Base-by-base conservation (phyloP, 2,888 invertebrate species). In the Cheilosia scutellata region DNA sequence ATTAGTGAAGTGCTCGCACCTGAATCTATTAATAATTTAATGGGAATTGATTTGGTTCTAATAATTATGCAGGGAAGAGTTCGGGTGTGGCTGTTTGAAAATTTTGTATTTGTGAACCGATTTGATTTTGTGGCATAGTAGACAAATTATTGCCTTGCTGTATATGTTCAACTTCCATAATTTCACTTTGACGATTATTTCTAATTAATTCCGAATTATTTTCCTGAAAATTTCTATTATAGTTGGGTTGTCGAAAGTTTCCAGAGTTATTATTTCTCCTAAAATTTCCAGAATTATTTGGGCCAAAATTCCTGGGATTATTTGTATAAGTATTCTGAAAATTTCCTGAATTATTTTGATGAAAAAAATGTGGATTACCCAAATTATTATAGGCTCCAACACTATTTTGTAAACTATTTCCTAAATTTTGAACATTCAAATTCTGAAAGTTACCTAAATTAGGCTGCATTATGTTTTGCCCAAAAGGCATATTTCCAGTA, bases 41-140 rank as follows among this genome's bases (percentile, higher is more conserved):
- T 27, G 16, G 20, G 20, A 2, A 20, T 20, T 20, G 20, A 20
- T 20, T 20, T 20, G 20, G 20, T 20, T 20, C 20, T 40, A 1
- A 76, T 49, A 25, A 76, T n/a, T 66, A 76, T 49, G 31, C 25
- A 66, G 44, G 63, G 53, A 55, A 62, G 72, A 55, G 49, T 6
- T 60, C 60, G n/a, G 40, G 58, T 25, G 53, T 25, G 53, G 53
- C 29, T 53, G 29, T 53, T 53, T 53, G 53, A 53, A 42, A 11
- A 20, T 20, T 20, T 20, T 1, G 20, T 20, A 20, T 20, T 20
- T 20, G 20, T 0, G 20, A 20, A 20, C 20, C n/a, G 4, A 13
- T 42, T 27, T 25, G 29, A 29, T 53, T 53, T 27, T 53, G 29
- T 53, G 29, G 53, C 6, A 53, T 53, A 53, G 27, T 53, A 53